phyloP scores from a whole-genome alignment of 2,113 vertebrate genomes.

The Xyliphius kryptos region DNA sequence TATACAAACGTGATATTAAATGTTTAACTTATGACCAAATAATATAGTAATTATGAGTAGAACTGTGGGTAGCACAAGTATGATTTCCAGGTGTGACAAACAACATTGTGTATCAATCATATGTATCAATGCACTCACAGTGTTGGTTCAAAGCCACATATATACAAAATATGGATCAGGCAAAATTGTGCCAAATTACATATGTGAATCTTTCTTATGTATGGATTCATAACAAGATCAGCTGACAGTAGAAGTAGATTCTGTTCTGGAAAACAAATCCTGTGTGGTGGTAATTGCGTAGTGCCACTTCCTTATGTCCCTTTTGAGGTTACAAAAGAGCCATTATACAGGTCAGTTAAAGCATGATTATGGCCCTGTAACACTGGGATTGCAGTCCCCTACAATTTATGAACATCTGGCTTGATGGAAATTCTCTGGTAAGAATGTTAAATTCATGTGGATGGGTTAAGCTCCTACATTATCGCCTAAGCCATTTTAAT shows the following conservation, averaged over 20 bases:
- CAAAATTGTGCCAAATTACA: too few relatives aligned
- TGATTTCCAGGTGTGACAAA: too few relatives aligned
- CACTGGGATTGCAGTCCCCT: constrained; percentile 33
- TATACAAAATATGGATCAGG: too few relatives aligned
- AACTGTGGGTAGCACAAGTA: too few relatives aligned
- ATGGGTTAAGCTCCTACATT: constrained; percentile 71
- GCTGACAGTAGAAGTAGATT: too few relatives aligned
- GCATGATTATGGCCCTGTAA: constrained; percentile 32
- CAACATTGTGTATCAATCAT: too few relatives aligned
- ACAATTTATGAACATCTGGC: constrained; percentile 67
- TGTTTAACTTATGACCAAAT: not conserved
- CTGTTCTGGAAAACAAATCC: too few relatives aligned
- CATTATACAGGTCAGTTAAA: constrained; percentile 36
- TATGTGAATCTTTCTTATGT: too few relatives aligned
- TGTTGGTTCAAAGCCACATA: too few relatives aligned
- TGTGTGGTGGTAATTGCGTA: constrained; percentile 9
- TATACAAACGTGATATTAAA: not conserved
- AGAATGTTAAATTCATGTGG: constrained; percentile 65
- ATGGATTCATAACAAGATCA: too few relatives aligned
- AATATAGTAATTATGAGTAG: too few relatives aligned
- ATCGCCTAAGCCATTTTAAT: constrained; percentile 68
- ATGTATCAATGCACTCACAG: too few relatives aligned
- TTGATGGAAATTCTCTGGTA: constrained; percentile 54
- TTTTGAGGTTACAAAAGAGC: constrained; percentile 20
- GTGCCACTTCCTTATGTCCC: not conserved